Percentiles rank a stretch among this genome's conserved stretches.
Evolutionary conservation across 53 echinoderm and acorn worm species (phyloP).

Genomic region (Arbacia lixula): DNA sequence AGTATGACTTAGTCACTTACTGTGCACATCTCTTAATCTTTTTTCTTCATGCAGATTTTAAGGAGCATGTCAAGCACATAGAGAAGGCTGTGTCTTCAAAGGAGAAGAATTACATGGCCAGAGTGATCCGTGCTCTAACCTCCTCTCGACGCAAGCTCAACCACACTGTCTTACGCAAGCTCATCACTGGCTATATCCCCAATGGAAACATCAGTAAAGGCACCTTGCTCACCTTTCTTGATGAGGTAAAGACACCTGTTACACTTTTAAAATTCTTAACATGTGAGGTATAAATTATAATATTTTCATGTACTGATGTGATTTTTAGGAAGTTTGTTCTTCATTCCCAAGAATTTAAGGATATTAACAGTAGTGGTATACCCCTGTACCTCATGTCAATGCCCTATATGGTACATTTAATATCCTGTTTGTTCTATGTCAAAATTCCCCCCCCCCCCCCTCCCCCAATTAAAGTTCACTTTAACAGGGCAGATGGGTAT

Average conservation of each 20-base stretch:
- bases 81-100: slow-evolving; percentile 97
- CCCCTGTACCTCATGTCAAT: no score
- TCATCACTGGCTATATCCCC: slow-evolving; percentile 89
- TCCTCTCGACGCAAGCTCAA: slow-evolving; percentile 93
- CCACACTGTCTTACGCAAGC: slow-evolving; percentile 86
- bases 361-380: no score
- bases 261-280: background rate
- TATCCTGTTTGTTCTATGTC: no score
- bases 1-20: no score
- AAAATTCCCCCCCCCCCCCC: no score
- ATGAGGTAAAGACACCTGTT: slow-evolving; percentile 84
- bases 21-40: no score
- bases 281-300: background rate
- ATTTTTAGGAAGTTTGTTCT: no score
- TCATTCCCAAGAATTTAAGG: no score
- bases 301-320: no score
- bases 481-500: no score
- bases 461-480: no score
- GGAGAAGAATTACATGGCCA: slow-evolving; percentile 95
- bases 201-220: slow-evolving; percentile 71
- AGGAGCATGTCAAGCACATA: slow-evolving; percentile 99
- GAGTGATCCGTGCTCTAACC: slow-evolving; percentile 87
- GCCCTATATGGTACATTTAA: no score
- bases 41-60: slow-evolving; percentile 98
- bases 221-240: slow-evolving; percentile 78